Conservation (phyloP, 2,888 invertebrate genomes). For the Lagria hirta region DNA sequence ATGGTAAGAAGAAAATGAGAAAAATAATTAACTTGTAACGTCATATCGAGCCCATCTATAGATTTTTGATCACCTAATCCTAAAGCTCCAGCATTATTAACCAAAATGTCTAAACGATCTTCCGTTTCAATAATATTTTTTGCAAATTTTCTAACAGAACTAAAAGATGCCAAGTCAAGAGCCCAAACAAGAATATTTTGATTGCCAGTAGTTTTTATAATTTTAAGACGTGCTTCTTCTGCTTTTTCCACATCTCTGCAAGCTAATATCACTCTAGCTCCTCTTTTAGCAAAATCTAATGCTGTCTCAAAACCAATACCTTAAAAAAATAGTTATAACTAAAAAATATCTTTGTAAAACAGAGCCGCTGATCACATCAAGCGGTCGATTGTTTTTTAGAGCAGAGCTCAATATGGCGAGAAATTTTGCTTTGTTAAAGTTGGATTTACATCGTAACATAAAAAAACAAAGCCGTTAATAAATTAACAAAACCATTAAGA, state of each 20-base stretch:
- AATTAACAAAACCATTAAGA: no score
- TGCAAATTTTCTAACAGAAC: constrained; percentile 62
- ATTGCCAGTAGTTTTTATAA: constrained; percentile 44
- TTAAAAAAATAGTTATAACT: no score
- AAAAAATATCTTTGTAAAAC: no score
- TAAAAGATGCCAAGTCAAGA: constrained; percentile 58
- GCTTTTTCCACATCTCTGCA: constrained; percentile 51
- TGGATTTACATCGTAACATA: no score
- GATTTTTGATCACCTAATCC: constrained; percentile 55
- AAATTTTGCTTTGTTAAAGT: no score
- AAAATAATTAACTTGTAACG: constrained; percentile 70
- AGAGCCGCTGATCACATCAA: no score
- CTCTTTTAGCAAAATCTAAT: constrained; percentile 53
- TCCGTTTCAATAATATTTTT: constrained; percentile 58
- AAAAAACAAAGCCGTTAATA: no score
- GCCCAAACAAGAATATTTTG: constrained; percentile 49
- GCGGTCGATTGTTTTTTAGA: no score
- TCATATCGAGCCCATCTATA: constrained; percentile 63
- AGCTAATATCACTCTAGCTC: constrained; percentile 58
- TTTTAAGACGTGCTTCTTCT: constrained; percentile 37
- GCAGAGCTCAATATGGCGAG: no score
- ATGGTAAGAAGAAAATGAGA: constrained; percentile 71
- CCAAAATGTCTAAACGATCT: constrained; percentile 61
- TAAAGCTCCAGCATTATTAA: constrained; percentile 66
- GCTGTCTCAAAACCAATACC: constrained; percentile 55